phyloP scores from a whole-genome alignment of 1,140 invertebrate genomes.

The Cyclina sinensis region DNA sequence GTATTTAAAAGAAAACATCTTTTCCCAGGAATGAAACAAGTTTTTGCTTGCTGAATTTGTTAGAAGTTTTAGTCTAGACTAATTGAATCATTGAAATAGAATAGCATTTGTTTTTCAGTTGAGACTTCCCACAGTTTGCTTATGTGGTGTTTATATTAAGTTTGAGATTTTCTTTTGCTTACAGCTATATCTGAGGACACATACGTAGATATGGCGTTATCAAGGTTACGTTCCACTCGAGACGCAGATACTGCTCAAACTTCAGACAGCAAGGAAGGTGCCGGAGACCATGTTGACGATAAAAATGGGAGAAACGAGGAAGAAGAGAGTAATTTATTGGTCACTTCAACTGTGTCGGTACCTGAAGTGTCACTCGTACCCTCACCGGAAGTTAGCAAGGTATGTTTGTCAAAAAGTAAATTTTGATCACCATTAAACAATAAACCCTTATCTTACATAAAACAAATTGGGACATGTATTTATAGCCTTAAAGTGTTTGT shows the following conservation, averaged over 20 bases:
- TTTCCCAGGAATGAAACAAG: not conserved
- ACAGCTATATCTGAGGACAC: constrained; percentile 78
- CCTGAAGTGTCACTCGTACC: constrained; percentile 83
- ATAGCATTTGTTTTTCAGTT: not conserved
- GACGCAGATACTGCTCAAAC: constrained; percentile 44
- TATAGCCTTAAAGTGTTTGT: too few relatives aligned
- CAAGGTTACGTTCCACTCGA: constrained; percentile 58
- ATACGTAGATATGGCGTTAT: constrained; percentile 72
- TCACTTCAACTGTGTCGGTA: constrained; percentile 82
- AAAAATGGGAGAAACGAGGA: constrained; percentile 42
- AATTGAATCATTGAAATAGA: not conserved
- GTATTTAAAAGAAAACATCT: not conserved
- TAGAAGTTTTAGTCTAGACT: not conserved
- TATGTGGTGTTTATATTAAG: not conserved
- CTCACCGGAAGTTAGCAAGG: constrained; percentile 83
- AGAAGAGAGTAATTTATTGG: constrained; percentile 74
- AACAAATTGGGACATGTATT: too few relatives aligned
- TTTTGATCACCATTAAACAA: too few relatives aligned
- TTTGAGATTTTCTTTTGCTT: not conserved
- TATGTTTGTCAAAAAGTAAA: constrained; percentile 37
- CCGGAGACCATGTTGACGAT: not conserved
- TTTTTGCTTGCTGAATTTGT: not conserved
- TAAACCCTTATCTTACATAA: too few relatives aligned
- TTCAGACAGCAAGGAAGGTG: constrained; percentile 50
- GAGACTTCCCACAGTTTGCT: not conserved